Conservation (phyloP, 2,888 invertebrate species). For the Oconnorella tubifera region DNA sequence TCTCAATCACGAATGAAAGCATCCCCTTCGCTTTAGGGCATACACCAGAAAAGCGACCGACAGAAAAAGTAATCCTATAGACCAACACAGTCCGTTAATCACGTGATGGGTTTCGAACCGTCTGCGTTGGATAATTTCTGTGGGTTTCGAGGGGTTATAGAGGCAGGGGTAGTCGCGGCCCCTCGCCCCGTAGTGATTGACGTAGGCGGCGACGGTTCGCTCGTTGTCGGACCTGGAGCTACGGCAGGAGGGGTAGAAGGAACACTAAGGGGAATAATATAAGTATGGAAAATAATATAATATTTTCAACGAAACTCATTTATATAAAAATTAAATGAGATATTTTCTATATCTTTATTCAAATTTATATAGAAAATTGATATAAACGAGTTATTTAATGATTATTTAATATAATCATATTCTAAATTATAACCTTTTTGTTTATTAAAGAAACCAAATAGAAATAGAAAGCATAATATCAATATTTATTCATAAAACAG, state of each 20-base stretch:
- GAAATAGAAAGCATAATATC: too few relatives aligned
- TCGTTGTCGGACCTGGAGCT: constrained; percentile 13
- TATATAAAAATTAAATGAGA: too few relatives aligned
- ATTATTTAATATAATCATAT: too few relatives aligned
- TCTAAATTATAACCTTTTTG: too few relatives aligned
- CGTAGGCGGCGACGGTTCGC: constrained; percentile 4
- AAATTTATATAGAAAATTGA: too few relatives aligned
- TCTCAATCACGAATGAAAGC: constrained; percentile 9
- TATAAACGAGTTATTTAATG: too few relatives aligned
- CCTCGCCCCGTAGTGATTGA: constrained; percentile 1
- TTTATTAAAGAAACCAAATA: too few relatives aligned
- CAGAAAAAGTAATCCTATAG: background rate
- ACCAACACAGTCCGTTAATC: constrained; percentile 12
- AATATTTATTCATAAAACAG: too few relatives aligned
- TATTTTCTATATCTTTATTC: too few relatives aligned
- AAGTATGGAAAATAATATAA: background rate
- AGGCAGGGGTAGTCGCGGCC: constrained; percentile 9
- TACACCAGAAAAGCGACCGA: constrained; percentile 8
- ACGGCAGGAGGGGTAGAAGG: constrained; percentile 12
- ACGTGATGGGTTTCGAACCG: constrained; percentile 10
- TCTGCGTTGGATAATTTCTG: constrained; percentile 12
- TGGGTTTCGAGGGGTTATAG: background rate
- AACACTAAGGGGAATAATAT: constrained; percentile 12
- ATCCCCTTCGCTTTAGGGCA: constrained; percentile 4
- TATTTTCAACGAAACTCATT: too few relatives aligned